A percentile compares a stretch with the other conserved stretches of the same genome.
Conservation (phyloP, 2,888 invertebrate genomes). For the Apotomis capreana region DNA sequence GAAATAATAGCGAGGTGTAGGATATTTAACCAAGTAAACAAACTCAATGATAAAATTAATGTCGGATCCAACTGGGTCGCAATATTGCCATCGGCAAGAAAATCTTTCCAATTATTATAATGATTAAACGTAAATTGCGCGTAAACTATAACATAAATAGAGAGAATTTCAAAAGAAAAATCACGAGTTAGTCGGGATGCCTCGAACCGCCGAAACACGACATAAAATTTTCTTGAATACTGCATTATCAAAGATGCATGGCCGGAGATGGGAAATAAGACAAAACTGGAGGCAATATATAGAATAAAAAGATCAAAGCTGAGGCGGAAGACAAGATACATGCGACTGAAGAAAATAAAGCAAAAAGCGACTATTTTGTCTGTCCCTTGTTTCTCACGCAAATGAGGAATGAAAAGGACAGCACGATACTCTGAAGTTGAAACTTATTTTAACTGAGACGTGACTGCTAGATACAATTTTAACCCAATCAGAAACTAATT, state of each 20-base stretch:
- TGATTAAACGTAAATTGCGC: too few species aligned
- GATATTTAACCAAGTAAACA: too few species aligned
- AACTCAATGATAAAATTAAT: too few species aligned
- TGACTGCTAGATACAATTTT: constrained; percentile 10
- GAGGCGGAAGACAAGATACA: not conserved
- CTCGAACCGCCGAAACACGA: not conserved
- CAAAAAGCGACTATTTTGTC: not conserved
- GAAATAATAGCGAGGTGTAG: too few species aligned
- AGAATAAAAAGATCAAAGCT: too few species aligned
- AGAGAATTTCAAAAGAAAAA: not conserved
- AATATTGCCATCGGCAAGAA: too few species aligned
- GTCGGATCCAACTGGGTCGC: too few species aligned
- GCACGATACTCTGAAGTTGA: not conserved
- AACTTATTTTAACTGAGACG: not conserved
- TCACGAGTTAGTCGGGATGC: not conserved
- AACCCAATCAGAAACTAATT: constrained; percentile 23
- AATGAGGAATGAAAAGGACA: not conserved
- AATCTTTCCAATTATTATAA: too few species aligned
- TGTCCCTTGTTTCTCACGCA: not conserved
- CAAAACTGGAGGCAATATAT: too few species aligned
- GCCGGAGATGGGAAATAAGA: not conserved
- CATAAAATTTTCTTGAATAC: not conserved
- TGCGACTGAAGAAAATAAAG: not conserved
- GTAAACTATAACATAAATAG: too few species aligned
- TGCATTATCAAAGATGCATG: not conserved